Conservation (phyloP, 2,888 invertebrate species). For the Callyntrura sp. region DNA sequence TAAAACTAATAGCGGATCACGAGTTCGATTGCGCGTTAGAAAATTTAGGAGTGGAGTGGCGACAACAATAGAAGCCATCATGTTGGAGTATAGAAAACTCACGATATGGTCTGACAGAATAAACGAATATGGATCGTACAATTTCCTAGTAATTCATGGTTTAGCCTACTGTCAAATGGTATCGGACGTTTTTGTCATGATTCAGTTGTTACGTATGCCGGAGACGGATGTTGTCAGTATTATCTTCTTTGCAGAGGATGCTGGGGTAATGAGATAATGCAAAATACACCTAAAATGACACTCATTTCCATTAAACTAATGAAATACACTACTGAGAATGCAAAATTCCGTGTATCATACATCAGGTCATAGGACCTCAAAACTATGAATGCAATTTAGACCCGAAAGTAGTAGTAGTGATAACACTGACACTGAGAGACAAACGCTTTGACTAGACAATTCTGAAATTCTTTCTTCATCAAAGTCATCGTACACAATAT, state of each 20-base stretch:
- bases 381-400: too few species aligned
- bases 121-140: slow-evolving; percentile 71
- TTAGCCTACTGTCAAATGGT: slow-evolving; percentile 77
- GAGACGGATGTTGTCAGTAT: slow-evolving; percentile 74
- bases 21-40: not conserved
- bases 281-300: too few species aligned
- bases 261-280: slow-evolving; percentile 58
- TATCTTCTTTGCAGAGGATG: slow-evolving; percentile 74
- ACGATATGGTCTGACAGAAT: slow-evolving; percentile 67
- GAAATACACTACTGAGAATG: not conserved
- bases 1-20: too few species aligned
- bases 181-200: slow-evolving; percentile 77
- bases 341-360: too few species aligned
- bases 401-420: too few species aligned
- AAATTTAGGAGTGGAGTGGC: not conserved
- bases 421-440: too few species aligned
- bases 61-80: slow-evolving; percentile 44
- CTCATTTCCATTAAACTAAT: too few species aligned
- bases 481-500: too few species aligned
- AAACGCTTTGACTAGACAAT: too few species aligned
- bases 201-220: slow-evolving; percentile 72
- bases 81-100: slow-evolving; percentile 72
- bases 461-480: too few species aligned
- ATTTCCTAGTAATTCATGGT: slow-evolving; percentile 66
- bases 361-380: too few species aligned